These are phyloP conservation scores for Nasonovia ribisnigri DNA, from an alignment of 2,888 invertebrate genomes.

Conservation along the genomic window DNA sequence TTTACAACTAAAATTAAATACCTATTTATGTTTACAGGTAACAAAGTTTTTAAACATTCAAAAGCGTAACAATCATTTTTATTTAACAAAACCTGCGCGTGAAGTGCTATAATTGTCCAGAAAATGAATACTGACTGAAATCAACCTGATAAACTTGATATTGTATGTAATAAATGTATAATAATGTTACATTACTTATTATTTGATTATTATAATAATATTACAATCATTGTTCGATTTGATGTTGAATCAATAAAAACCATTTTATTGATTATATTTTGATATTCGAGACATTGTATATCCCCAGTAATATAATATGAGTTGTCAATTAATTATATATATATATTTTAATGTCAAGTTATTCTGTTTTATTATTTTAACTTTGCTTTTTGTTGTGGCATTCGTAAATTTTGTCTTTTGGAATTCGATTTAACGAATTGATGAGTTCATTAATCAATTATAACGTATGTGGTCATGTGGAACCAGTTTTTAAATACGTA, in stretches of 20 bases:
- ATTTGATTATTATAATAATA: not conserved
- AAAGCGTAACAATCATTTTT: not conserved
- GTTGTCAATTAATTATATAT: not conserved
- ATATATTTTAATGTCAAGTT: not conserved
- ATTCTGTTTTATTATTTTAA: not conserved
- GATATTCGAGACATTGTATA: not conserved
- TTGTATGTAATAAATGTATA: too few species aligned
- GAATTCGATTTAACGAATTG: conserved; percentile 12
- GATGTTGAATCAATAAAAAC: not conserved
- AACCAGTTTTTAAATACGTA: conserved; percentile 47
- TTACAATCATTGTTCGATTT: not conserved
- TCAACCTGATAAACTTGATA: too few species aligned
- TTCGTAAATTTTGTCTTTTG: conserved; percentile 22
- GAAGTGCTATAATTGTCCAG: too few species aligned
- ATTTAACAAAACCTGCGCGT: too few species aligned
- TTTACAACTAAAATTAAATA: not conserved
- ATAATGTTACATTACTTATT: too few species aligned
- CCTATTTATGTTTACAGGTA: not conserved
- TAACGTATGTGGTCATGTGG: not conserved
- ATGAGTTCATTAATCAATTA: conserved; percentile 50
- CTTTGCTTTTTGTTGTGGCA: not conserved
- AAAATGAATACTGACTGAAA: too few species aligned
- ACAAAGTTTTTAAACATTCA: not conserved
- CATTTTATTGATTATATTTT: not conserved
- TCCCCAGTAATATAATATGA: not conserved